These are phyloP conservation scores for Microdon myrmicae DNA, from an alignment of 2,888 invertebrate species.

Conservation along the genomic window DNA sequence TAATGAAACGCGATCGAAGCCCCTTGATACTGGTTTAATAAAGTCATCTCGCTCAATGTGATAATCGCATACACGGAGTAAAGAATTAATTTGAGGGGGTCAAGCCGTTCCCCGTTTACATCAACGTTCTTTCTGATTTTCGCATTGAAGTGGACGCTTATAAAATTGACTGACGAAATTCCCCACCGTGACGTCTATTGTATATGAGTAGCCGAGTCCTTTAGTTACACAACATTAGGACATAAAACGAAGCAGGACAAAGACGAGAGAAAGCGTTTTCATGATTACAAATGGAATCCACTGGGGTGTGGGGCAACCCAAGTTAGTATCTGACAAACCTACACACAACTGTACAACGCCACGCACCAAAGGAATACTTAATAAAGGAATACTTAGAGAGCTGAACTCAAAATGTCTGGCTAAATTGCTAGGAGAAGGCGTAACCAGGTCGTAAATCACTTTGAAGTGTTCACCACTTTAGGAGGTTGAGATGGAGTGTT, in stretches of 20 bases:
- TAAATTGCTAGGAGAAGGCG: slow-evolving; percentile 65
- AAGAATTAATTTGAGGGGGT: too few species aligned
- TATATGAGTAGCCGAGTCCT: slow-evolving; percentile 54
- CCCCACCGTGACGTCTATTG: slow-evolving; percentile 20
- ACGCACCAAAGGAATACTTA: slow-evolving; percentile 45
- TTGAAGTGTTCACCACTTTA: slow-evolving; percentile 63
- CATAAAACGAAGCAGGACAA: slow-evolving; percentile 41
- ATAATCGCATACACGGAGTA: too few species aligned
- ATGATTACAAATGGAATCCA: slow-evolving; percentile 51
- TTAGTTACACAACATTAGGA: slow-evolving; percentile 47
- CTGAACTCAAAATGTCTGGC: slow-evolving; percentile 54
- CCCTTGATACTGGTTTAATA: too few species aligned
- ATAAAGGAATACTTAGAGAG: slow-evolving; percentile 50
- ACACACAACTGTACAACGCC: slow-evolving; percentile 19
- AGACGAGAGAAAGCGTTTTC: slow-evolving; percentile 50
- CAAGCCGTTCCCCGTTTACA: too few species aligned
- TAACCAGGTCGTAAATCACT: slow-evolving; percentile 66
- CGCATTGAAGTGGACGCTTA: slow-evolving; percentile 18
- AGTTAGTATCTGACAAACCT: slow-evolving; percentile 47
- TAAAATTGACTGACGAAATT: slow-evolving; percentile 40
- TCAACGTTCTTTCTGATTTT: too few species aligned
- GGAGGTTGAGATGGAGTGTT: slow-evolving; percentile 35
- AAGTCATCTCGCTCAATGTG: too few species aligned
- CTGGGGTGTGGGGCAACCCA: slow-evolving; percentile 49
- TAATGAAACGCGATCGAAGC: too few species aligned